Evolutionary conservation across 2,797 vertebrate genomes (phyloP), one percentile per base, ranked within the genome.

Genomic region (Ctenochaetus hawaiiensis): DNA sequence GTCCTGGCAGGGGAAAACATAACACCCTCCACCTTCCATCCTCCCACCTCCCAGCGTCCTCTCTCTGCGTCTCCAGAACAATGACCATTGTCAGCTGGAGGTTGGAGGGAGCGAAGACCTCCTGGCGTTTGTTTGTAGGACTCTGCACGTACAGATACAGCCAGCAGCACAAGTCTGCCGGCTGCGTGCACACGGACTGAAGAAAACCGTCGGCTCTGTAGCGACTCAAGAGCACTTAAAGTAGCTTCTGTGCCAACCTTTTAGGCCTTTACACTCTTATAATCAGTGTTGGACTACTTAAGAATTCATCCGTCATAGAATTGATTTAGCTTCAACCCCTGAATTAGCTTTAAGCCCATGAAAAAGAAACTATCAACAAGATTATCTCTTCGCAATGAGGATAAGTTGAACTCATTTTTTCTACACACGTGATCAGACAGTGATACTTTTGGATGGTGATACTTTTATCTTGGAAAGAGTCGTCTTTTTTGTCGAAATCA

Each of bases 21-120:
- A 65, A 66, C 53, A 23, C 20, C 14, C 39, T 26, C 62, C 58
- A 67, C 70, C 60, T 60, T 66, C 78, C 69, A 6, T 70, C 74
- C 80, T 85, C 85, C 67, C 70, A 72, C 75, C 70, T 71, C 77
- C 26, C 75, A 69, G 62, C 71, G 71, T 82, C 59, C 67, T 78
- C 72, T 67, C 26, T 80, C 75, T 14, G 73, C 18, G 1, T 72
- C 67, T 84, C 72, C 78, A 83, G 70, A 87, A 85, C 89, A 87
- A 80, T 79, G 83, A 79, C 77, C 75, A 79, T 86, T 87, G 85
- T 91, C 79, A 78, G 73, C 53, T 14, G 84, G 77, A 78, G 75
- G 84, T 64, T 72, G 56, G 75, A 67, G 78, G 67, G 45, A 77
- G 75, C 12, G 44, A 60, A 57, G 76, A 73, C 84, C 77, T 85